Percentiles rank a stretch among this genome's conserved stretches.
Conservation (phyloP, 2,113 vertebrate genomes). For the Lophura nycthemera region DNA sequence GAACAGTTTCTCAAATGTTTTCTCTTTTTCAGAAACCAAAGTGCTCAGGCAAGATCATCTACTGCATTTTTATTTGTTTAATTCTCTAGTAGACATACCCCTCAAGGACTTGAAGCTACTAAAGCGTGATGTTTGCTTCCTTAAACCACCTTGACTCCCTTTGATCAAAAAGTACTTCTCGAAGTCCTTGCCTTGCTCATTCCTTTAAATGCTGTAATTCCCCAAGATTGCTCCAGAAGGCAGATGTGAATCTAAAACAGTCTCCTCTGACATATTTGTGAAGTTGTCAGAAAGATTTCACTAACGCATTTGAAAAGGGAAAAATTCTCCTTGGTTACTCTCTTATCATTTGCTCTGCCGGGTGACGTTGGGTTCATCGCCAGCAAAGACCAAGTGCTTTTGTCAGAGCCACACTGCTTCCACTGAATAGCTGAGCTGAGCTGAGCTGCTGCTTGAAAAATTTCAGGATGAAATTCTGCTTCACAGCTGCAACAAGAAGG, state of each 20-base stretch:
- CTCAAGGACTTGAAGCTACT: slow-evolving; percentile 10
- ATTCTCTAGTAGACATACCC: slow-evolving; percentile 7
- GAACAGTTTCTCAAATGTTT: slow-evolving; percentile 51
- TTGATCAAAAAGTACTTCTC: neutral
- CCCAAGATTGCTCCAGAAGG: slow-evolving; percentile 23
- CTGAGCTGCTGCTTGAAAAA: neutral
- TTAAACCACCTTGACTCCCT: slow-evolving; percentile 4
- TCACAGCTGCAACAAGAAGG: slow-evolving; percentile 16
- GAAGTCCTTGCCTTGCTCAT: neutral
- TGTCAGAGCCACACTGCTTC: neutral
- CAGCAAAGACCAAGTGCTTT: neutral
- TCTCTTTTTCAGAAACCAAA: slow-evolving; percentile 40
- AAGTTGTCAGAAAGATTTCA: neutral
- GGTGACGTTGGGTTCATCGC: neutral
- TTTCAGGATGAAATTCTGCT: neutral
- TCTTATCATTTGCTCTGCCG: neutral
- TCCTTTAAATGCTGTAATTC: neutral
- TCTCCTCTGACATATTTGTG: neutral
- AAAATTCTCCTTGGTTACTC: neutral
- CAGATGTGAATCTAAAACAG: neutral
- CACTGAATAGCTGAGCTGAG: neutral
- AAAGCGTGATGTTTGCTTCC: neutral
- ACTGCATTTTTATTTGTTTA: neutral
- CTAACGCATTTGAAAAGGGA: neutral
- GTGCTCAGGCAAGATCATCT: slow-evolving; percentile 7